Base-by-base conservation (phyloP, 92 coral and sea anemone species). In the Zoanthus sociatus region DNA sequence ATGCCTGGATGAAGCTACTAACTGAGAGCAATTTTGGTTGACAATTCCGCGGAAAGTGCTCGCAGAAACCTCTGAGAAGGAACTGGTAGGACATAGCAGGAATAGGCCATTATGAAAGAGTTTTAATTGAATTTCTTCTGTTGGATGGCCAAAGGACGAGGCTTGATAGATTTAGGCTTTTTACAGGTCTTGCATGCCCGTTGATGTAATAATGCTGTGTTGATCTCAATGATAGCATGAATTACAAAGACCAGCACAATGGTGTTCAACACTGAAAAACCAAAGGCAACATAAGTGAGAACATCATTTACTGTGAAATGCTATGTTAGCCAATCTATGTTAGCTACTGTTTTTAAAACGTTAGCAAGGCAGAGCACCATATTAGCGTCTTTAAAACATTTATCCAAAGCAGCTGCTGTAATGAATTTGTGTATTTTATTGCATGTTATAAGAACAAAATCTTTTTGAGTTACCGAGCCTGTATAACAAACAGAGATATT, bases 241-340 rank as follows among this genome's bases (percentile, higher is more conserved):
- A 72, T 9, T 37, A 12, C 12, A 9, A 14, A 33, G 44, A 72
- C n/a, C 33, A 72, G 16, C n/a, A 46, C 54, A 12, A 73, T n/a
- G 5, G 77, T 45, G 78, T 83, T 83, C 67, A 71, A 16, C 18
- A 45, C 18, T 6, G 78, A 84, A 9, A 84, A 45, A 20, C 87
- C 75, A 45, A 71, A 26, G 7, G 87, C 87, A 70, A 71, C 2
- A 71, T 18, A 71, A 7, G 87, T 76, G 16, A 84, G 48, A 7
- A 71, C 30, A 1, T 71, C 78, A 30, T 15, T 45, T 4, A 48
- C 5, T 14, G 50, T 14, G 37, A 26, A 26, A 26, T 26, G 26
- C 26, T 26, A 26, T 26, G 58, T 71, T 54, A 50, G 54, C 54
- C 54, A 50, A 50, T 50, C 54, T 2, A 50, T 50, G 7, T 50